A percentile compares a stretch with the other conserved stretches of the same genome.
phyloP scores from a whole-genome alignment of 2,797 vertebrate species.

The Vultur gryphus region DNA sequence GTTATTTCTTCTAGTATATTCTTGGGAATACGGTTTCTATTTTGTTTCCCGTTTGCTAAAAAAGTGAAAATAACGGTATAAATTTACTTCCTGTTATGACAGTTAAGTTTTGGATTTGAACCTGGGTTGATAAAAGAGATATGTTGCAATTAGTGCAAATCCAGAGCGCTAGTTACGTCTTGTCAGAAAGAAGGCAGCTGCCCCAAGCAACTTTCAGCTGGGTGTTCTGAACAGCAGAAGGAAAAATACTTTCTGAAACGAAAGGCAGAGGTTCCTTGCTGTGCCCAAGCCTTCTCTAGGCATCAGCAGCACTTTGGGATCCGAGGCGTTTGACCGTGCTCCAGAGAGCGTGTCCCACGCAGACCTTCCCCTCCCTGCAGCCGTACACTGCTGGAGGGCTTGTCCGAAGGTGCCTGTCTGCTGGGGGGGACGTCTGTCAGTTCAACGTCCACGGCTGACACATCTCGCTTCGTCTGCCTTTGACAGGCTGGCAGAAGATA shows the following conservation, averaged over 20 bases:
- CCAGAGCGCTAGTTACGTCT: background rate
- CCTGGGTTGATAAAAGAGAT: background rate
- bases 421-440: background rate
- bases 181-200: background rate
- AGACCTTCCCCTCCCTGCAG: background rate
- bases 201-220: background rate
- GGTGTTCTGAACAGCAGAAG: background rate
- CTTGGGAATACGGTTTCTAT: background rate
- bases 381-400: background rate
- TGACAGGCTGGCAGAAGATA: background rate
- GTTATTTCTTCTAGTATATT: background rate
- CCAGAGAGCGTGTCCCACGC: background rate
- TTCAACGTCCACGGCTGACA: too few species aligned
- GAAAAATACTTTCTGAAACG: background rate
- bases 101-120: background rate
- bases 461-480: background rate
- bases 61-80: background rate
- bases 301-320: background rate
- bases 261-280: background rate
- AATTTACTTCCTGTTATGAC: background rate
- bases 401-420: background rate
- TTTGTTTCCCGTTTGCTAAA: background rate
- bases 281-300: background rate
- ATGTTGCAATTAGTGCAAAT: background rate
- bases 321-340: rapidly evolving